Evolutionary conservation across 2,888 invertebrate genomes (phyloP).

Genomic region (Caenorhabditis plicata): DNA sequence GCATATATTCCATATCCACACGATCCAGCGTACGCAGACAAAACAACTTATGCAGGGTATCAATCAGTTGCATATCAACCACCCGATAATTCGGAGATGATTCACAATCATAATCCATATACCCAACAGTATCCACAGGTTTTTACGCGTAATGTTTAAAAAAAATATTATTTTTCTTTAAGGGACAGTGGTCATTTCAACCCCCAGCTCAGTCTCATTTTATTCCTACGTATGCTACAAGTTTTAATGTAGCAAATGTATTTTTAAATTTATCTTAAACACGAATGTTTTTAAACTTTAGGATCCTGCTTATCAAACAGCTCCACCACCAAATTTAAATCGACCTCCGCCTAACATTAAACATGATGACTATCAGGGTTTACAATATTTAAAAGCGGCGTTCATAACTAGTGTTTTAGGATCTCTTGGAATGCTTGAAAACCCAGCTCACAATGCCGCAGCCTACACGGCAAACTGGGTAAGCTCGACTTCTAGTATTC

Average conservation of each 20-base stretch:
- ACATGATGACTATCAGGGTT: conserved; percentile 17
- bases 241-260: conserved; percentile 22
- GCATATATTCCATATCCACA: conserved; percentile 1
- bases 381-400: not conserved
- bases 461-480: conserved; percentile 60
- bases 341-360: conserved; percentile 5
- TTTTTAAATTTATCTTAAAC: not conserved
- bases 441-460: conserved; percentile 39
- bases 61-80: conserved; percentile 1
- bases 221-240: conserved; percentile 21
- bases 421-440: conserved; percentile 31
- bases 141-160: not conserved
- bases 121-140: not conserved
- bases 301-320: conserved; percentile 24
- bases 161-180: not conserved
- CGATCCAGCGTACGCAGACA: not conserved
- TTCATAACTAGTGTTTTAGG: too few relatives aligned
- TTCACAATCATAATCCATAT: not conserved
- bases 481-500: conserved; percentile 55
- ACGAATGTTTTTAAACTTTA: not conserved
- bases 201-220: conserved; percentile 8
- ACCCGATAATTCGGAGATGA: not conserved
- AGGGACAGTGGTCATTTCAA: conserved; percentile 6
- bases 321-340: conserved; percentile 15
- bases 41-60: conserved; percentile 1